Evolutionary conservation across 2,888 invertebrate genomes (phyloP), one percentile per base, ranked within the genome.

Genomic region (Callinectes sapidus): DNA sequence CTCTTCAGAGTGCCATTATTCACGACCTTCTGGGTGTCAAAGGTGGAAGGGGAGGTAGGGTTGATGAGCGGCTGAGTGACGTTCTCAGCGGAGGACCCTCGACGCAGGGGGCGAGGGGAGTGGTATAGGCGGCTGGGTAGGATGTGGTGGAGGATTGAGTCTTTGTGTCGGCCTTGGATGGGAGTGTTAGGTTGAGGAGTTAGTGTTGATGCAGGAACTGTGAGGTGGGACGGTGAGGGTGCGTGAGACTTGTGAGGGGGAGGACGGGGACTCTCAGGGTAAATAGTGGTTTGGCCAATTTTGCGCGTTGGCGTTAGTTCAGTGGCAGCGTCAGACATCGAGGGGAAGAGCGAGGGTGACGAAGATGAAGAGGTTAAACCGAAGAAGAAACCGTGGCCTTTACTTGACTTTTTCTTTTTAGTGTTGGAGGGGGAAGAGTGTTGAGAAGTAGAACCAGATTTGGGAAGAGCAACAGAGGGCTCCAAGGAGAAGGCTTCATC

Each of bases 1-100:
- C 96, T 96, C 95, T 96, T 96, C 39, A 96, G 95, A 88, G 96
- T 95, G 14, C 95, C 96, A 95, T 95, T 96, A 32, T 94, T 93
- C 48, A 95, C 93, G 18, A 95, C 94, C 94, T 95, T 95, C 88
- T 94, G 92, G 90, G 94, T 94, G 71, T 95, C 95, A 93, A 95
- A 85, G 88, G 93, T 92, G 90, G 93, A 55, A 86, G 91, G 90
- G 90, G 92, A 92, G 87, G 87, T 48, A 87, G 92, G 87, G 88
- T 55, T 92, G 92, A 87, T 86, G 90, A 71, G 87, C 39, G 61
- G 87, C 88, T 92, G 90, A 81, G 86, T 71, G 81, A 92, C 92
- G 66, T 91, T 91, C 87, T 94, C 94, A 28, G 94, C 94, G 35
- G 94, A 94, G 86, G 93, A 92, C 54, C 93, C 90, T 48, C 93